These are phyloP conservation scores for Barbus barbus DNA, from an alignment of 2,113 vertebrate genomes.

Conservation along the genomic window DNA sequence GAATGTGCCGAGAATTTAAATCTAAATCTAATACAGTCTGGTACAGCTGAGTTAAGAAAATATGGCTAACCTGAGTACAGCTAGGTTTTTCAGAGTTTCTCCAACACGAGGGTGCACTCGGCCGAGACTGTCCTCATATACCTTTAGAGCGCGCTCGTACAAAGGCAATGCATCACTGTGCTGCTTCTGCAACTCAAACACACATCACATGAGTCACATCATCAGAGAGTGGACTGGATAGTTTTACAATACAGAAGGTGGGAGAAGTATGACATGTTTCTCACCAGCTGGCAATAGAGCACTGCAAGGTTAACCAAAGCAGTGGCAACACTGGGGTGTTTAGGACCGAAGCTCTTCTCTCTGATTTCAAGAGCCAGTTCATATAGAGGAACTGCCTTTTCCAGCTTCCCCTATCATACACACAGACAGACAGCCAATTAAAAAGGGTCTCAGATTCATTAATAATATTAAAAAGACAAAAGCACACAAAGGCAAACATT, in stretches of 20 bases:
- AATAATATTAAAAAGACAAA: background rate
- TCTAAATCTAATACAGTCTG: background rate
- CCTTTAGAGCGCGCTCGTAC: conserved; percentile 90
- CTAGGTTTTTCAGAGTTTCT: conserved; percentile 96
- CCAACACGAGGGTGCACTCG: conserved; percentile 92
- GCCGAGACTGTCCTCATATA: conserved; percentile 95
- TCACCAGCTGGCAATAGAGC: conserved; percentile 93
- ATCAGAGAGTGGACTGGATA: background rate
- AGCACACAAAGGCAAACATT: background rate
- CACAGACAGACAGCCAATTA: conserved; percentile 3
- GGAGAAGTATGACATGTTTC: conserved; percentile 33
- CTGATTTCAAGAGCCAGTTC: conserved; percentile 94
- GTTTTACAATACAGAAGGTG: background rate
- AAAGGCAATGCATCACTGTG: conserved; percentile 89
- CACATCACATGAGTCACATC: background rate
- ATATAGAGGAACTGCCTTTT: conserved; percentile 93
- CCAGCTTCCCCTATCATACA: conserved; percentile 85
- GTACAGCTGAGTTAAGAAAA: background rate
- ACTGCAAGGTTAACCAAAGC: conserved; percentile 96
- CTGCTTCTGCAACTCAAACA: conserved; percentile 80
- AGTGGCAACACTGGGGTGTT: conserved; percentile 97
- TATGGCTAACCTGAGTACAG: conserved; percentile 86
- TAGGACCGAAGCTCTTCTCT: conserved; percentile 96
- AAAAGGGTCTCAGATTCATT: background rate
- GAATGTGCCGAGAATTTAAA: background rate